Evolutionary conservation across 2,113 vertebrate genomes (phyloP), one percentile per base, ranked within the genome.

Genomic region (Corythoichthys intestinalis): DNA sequence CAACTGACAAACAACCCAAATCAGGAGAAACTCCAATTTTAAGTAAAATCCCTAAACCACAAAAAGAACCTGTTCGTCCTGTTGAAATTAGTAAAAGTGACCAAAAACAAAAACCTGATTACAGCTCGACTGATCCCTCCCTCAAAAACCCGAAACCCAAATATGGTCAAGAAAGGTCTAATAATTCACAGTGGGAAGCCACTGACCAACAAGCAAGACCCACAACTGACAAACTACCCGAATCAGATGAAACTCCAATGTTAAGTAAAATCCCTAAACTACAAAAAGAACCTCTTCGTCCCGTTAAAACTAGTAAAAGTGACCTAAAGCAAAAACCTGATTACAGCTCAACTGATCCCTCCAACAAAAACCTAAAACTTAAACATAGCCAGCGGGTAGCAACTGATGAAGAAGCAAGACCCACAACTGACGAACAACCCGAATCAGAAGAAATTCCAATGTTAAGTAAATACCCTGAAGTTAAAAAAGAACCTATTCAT

Each of bases 71-170:
- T 28, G 20, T 28, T 28, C 20, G 20, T 28, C 20, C 20, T 28
- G 20, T 1, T 28, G 20, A 28, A 28, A 28, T 28, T 28, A 28
- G 20, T 0, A 66, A 39, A 68, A 46, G 1, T 38, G 49, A 35
- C 8, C 67, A 78, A 17, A 65, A n/a, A 4, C 74, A 67, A 34
- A 70, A 2, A 73, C 13, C 68, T 67, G 58, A 70, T 52, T 41
- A 65, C 14, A 15, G 63, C 13, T 17, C 14, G 35, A 39, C 8
- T 10, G 64, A 66, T 66, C 49, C 28, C 34, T 38, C 56, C 20
- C 38, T 52, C 5, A 62, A 54, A 54, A 6, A 14, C 13, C 49
- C 1, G 54, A 56, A 60, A 56, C 41, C 65, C n/a, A 73, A 48
- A 54, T 34, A 20, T 38, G 20, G 38, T n/a, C 49, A 68, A 39